Conservation (phyloP, 2,888 invertebrate genomes). For the Chydorus sphaericus region DNA sequence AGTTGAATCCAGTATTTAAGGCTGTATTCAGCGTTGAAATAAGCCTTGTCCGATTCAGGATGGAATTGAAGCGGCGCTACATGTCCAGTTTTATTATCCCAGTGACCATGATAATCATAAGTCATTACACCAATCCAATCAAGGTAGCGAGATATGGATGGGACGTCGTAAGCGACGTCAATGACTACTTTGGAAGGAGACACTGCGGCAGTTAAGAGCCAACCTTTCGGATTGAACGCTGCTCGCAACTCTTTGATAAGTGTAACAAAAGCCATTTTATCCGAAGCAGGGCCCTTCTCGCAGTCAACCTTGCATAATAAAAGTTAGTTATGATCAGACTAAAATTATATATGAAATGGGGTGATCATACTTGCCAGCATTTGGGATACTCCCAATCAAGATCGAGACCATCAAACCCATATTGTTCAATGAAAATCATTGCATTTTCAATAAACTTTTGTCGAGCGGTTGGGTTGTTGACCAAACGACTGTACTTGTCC, state of each 20-base stretch:
- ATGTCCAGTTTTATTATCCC: conserved; percentile 83
- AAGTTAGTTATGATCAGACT: not conserved
- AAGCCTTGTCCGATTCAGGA: conserved; percentile 62
- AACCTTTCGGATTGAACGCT: conserved; percentile 48
- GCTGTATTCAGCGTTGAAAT: conserved; percentile 73
- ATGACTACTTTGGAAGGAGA: conserved; percentile 77
- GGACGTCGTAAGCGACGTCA: conserved; percentile 68
- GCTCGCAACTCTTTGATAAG: conserved; percentile 53
- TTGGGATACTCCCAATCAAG: conserved; percentile 91
- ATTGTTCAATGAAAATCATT: conserved; percentile 57
- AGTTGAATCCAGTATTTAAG: conserved; percentile 77
- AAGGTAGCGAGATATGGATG: conserved; percentile 51
- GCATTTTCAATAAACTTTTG: conserved; percentile 58
- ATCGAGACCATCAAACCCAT: conserved; percentile 83
- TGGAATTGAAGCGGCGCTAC: conserved; percentile 72
- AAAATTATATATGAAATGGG: not conserved
- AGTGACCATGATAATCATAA: conserved; percentile 81
- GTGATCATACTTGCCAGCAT: conserved; percentile 48
- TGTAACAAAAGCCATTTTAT: conserved; percentile 62
- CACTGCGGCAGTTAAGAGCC: conserved; percentile 66
- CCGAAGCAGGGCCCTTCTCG: conserved; percentile 64
- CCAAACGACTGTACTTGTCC: conserved; percentile 73
- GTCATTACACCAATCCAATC: conserved; percentile 90
- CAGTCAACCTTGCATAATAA: conserved; percentile 53
- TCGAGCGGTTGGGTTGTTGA: conserved; percentile 56